Evolutionary conservation across 2,113 vertebrate species (phyloP).

Genomic region (Pelecanoides urinatrix): DNA sequence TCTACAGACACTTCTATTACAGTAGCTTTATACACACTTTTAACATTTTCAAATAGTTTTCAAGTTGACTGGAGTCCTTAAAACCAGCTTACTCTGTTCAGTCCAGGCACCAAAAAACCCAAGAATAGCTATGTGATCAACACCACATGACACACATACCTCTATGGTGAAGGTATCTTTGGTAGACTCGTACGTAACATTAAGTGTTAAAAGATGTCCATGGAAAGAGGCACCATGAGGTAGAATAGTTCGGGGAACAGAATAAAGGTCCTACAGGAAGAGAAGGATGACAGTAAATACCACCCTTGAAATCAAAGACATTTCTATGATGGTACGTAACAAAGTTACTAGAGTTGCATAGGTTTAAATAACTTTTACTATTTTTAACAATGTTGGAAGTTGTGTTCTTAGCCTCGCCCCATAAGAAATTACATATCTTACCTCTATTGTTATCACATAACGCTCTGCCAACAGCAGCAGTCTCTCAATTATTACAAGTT

Average conservation of each 20-base stretch:
- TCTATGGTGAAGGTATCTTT: constrained; percentile 97
- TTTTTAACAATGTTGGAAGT: background rate
- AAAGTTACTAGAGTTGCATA: background rate
- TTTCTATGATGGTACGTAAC: background rate
- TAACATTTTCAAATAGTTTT: background rate
- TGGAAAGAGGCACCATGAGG: constrained; percentile 98
- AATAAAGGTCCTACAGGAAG: constrained; percentile 88
- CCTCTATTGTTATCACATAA: constrained; percentile 99
- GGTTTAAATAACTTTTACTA: background rate
- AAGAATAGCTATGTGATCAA: background rate
- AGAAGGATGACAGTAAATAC: background rate
- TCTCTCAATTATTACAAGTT: constrained; percentile 97
- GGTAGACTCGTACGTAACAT: constrained; percentile 96
- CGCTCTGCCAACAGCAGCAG: constrained; percentile 94
- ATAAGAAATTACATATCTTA: constrained; percentile 39
- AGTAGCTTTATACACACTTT: background rate
- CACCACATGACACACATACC: constrained; percentile 63
- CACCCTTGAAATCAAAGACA: background rate
- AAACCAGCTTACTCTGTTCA: background rate
- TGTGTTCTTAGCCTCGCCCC: background rate
- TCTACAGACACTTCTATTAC: background rate
- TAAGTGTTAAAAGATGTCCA: constrained; percentile 94
- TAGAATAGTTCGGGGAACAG: constrained; percentile 98
- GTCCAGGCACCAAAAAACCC: background rate
- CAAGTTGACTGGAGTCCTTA: background rate